Evolutionary conservation across 2,113 vertebrate genomes (phyloP).

Genomic region (Thinocorus orbignyianus): DNA sequence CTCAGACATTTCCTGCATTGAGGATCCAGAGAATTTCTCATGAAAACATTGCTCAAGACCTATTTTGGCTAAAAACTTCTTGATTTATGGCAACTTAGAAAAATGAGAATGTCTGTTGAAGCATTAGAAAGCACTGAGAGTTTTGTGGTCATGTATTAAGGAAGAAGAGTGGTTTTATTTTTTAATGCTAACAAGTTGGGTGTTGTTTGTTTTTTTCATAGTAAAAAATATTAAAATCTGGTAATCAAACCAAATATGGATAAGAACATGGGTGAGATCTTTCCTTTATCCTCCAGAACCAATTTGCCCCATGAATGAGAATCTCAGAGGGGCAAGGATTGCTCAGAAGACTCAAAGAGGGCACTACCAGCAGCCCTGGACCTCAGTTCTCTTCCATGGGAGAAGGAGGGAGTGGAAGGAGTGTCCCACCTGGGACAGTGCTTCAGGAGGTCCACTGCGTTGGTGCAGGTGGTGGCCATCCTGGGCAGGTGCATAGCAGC

Average conservation of each 20-base stretch:
- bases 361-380: not conserved
- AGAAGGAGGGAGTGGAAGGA: not conserved
- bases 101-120: not conserved
- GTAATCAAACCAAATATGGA: not conserved
- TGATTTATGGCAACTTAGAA: not conserved
- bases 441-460: not conserved
- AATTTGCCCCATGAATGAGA: not conserved
- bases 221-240: not conserved
- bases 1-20: constrained; percentile 29
- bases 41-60: constrained; percentile 2
- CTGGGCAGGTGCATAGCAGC: not conserved
- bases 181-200: not conserved
- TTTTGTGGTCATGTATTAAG: not conserved
- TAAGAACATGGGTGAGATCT: not conserved
- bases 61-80: constrained; percentile 28
- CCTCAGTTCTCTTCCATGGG: fast-evolving
- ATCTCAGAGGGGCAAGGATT: fast-evolving
- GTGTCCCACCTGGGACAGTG: not conserved
- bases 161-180: not conserved
- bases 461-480: not conserved
- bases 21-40: constrained; percentile 3
- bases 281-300: not conserved
- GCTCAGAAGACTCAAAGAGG: not conserved
- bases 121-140: not conserved
- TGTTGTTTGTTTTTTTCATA: not conserved